phyloP scores from a whole-genome alignment of 2,888 invertebrate genomes.

The Machimus atricapillus region DNA sequence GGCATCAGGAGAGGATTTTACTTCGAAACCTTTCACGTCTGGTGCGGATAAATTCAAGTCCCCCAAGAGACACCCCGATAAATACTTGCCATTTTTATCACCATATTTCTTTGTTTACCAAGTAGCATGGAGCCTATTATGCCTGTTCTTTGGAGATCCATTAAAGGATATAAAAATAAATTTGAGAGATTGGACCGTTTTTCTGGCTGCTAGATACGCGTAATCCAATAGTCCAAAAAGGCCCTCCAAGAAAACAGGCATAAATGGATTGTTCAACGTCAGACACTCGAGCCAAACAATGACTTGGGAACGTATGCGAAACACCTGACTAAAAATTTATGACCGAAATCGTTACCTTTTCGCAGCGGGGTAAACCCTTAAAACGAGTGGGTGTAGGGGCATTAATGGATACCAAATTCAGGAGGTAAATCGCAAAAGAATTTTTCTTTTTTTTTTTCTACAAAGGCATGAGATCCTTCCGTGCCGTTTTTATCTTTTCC shows the following conservation, averaged over 20 bases:
- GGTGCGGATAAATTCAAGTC: neutral
- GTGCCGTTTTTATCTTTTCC: neutral
- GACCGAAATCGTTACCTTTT: constrained; percentile 9
- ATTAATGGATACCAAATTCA: neutral
- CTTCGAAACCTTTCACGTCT: neutral
- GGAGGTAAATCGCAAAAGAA: neutral
- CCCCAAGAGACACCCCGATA: neutral
- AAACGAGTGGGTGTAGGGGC: neutral
- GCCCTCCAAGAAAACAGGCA: neutral
- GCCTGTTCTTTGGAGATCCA: constrained; percentile 15
- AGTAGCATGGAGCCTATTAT: neutral
- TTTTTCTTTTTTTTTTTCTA: neutral
- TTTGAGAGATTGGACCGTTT: constrained; percentile 17
- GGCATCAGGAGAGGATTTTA: neutral
- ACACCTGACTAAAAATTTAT: constrained; percentile 32
- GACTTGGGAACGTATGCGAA: constrained; percentile 8
- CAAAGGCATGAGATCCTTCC: neutral
- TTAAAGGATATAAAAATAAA: constrained; percentile 35
- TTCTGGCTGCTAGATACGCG: neutral
- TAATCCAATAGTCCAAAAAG: constrained; percentile 15
- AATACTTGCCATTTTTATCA: constrained; percentile 4
- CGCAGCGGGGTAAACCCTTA: neutral
- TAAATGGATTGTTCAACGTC: neutral
- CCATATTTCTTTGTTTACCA: constrained; percentile 22
- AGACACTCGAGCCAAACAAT: neutral